phyloP scores from a whole-genome alignment of 1,140 invertebrate species.

The Wiebesia pumilae region DNA sequence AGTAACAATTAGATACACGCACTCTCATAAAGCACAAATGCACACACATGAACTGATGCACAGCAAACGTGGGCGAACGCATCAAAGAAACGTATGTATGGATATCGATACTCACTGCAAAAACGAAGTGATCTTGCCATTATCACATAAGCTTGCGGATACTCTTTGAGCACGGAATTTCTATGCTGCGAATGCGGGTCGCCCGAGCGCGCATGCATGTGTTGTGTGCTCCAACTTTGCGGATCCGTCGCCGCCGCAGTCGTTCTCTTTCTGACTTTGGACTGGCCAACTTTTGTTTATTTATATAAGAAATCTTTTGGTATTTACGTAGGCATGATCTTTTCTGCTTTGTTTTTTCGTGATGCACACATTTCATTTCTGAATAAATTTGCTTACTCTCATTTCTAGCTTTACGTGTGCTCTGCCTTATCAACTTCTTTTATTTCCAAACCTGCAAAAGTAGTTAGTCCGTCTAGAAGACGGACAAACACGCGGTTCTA shows the following conservation, averaged over 20 bases:
- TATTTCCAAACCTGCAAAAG: no score
- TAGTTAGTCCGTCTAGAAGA: not conserved
- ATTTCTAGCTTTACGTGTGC: no score
- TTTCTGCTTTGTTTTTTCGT: not conserved
- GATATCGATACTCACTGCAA: no score
- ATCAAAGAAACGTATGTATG: not conserved
- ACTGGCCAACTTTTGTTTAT: slow-evolving; percentile 63
- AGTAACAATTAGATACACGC: slow-evolving; percentile 58
- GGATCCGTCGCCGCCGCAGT: not conserved
- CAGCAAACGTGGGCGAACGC: not conserved
- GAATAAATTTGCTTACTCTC: no score
- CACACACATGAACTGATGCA: not conserved
- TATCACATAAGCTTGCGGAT: no score
- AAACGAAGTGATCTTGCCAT: not conserved
- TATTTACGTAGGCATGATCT: not conserved
- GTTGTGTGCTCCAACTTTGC: not conserved
- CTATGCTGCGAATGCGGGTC: not conserved
- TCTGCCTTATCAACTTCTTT: no score
- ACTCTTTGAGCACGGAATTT: not conserved
- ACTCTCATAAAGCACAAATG: not conserved
- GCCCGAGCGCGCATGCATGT: not conserved
- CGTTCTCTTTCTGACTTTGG: not conserved
- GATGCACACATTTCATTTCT: no score
- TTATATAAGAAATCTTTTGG: slow-evolving; percentile 52
- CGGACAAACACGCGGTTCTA: not conserved